These are phyloP conservation scores for Palythoa grandis DNA, from an alignment of 92 coral and sea anemone species.

Conservation along the genomic window DNA sequence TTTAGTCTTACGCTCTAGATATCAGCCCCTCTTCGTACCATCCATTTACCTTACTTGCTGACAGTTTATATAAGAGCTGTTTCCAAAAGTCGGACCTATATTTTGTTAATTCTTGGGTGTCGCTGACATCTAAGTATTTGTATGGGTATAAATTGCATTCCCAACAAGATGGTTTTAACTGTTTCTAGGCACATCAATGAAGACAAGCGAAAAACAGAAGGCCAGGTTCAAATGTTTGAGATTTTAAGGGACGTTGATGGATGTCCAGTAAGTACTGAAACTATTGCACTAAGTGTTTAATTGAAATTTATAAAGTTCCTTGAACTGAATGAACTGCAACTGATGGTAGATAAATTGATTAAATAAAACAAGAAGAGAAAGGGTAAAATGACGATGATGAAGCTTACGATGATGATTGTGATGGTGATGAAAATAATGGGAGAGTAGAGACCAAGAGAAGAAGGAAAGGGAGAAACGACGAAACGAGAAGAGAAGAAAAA, in stretches of 20 bases:
- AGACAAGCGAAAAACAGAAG: slow-evolving; percentile 97
- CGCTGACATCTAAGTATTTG: background rate
- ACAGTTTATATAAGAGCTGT: too few species aligned
- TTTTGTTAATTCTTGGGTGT: too few species aligned
- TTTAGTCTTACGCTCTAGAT: too few species aligned
- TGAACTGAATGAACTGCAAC: background rate
- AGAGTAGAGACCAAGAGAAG: background rate
- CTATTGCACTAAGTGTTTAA: background rate
- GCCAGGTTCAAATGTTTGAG: slow-evolving; percentile 99
- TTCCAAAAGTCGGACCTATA: too few species aligned
- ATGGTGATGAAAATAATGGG: background rate
- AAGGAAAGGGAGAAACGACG: background rate
- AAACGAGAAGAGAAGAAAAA: background rate
- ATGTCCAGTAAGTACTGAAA: slow-evolving; percentile 81
- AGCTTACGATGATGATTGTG: background rate
- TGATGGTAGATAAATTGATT: background rate
- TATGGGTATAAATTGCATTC: background rate
- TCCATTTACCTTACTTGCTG: too few species aligned
- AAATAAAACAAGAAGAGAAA: background rate
- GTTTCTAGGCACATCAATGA: slow-evolving; percentile 89
- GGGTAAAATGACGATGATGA: background rate
- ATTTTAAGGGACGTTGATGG: slow-evolving; percentile 96
- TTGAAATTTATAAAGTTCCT: background rate
- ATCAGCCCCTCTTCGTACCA: too few species aligned
- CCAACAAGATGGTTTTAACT: background rate